Percentiles rank a stretch among this genome's conserved stretches.
phyloP scores from a whole-genome alignment of 1,140 invertebrate genomes.

The Drosophila equinoxialis region DNA sequence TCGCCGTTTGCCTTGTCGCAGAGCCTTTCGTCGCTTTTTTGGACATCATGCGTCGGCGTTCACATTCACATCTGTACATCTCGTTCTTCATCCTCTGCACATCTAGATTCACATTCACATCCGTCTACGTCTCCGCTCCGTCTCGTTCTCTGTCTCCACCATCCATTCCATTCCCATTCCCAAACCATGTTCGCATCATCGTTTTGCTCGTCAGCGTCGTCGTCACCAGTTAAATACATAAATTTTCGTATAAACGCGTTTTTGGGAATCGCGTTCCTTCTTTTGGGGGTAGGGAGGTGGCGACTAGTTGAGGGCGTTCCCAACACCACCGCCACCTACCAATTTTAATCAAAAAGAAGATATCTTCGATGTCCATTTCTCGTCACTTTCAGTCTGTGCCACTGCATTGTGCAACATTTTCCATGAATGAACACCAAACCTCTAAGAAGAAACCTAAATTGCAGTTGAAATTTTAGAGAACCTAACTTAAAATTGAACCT shows the following conservation, averaged over 20 bases:
- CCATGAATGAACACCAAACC: no score
- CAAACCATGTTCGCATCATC: slow-evolving; percentile 65
- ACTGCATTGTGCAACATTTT: no score
- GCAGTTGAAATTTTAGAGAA: no score
- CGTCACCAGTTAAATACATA: slow-evolving; percentile 80
- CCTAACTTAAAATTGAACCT: no score
- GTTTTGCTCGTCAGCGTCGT: slow-evolving; percentile 76
- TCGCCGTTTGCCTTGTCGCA: slow-evolving; percentile 55
- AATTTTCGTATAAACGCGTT: slow-evolving; percentile 81
- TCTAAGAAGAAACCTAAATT: not conserved
- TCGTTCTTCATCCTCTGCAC: slow-evolving; percentile 12
- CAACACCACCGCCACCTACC: not conserved
- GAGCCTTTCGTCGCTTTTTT: slow-evolving; percentile 72
- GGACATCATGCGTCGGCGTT: slow-evolving; percentile 49
- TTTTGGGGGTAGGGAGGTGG: not conserved
- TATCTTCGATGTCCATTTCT: not conserved
- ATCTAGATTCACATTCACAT: slow-evolving; percentile 10
- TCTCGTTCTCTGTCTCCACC: no score
- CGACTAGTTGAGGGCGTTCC: not conserved
- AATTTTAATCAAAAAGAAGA: slow-evolving; percentile 14
- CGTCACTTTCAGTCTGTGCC: no score
- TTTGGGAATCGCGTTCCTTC: slow-evolving; percentile 56
- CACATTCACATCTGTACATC: slow-evolving; percentile 19
- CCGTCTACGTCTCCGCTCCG: not conserved
- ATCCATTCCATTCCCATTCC: slow-evolving; percentile 19